These are phyloP conservation scores for Petaurus breviceps DNA, from an alignment of 2,113 vertebrate species.

Conservation along the genomic window DNA sequence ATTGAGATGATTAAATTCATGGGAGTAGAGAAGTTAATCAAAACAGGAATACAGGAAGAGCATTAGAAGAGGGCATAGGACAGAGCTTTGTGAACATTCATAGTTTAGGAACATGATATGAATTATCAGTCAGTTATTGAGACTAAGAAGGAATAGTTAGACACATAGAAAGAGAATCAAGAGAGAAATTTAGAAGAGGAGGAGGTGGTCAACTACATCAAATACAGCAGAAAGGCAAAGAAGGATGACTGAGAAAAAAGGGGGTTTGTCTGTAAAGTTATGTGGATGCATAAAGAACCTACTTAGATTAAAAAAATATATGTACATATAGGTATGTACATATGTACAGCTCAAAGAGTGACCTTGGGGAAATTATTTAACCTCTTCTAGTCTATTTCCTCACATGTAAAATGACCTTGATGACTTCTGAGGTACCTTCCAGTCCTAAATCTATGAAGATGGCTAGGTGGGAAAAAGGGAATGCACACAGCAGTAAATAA, in stretches of 20 bases:
- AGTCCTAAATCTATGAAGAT: background rate
- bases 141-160: background rate
- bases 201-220: background rate
- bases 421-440: background rate
- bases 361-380: background rate
- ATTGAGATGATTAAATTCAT: background rate
- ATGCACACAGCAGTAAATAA: constrained; percentile 29
- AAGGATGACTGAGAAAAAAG: background rate
- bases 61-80: background rate
- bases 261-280: background rate
- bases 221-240: background rate
- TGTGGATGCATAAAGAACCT: background rate
- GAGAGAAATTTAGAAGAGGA: background rate
- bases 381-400: background rate
- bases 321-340: no score
- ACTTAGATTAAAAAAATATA: background rate
- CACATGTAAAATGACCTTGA: background rate
- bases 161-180: background rate
- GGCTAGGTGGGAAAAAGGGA: background rate
- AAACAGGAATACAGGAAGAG: background rate
- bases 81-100: background rate
- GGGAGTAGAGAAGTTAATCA: background rate
- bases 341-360: background rate
- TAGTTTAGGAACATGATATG: background rate
- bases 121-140: background rate